Evolutionary conservation across 2,888 invertebrate genomes (phyloP), one percentile per base, ranked within the genome.

Genomic region (Drosophila picticornis): DNA sequence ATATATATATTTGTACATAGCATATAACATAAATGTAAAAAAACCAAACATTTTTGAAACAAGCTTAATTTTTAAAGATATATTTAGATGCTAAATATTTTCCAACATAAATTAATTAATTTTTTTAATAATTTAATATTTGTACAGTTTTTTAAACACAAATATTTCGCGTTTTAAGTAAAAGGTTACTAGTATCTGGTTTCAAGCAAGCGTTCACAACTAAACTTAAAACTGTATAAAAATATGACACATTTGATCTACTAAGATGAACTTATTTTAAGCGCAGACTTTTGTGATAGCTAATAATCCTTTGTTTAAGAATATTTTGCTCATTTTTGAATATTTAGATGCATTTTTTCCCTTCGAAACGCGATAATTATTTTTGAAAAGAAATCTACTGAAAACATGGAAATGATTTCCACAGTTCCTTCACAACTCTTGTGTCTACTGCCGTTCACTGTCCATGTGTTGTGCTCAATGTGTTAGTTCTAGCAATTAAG

Each of bases 401-500:
- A 43, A 22, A 34, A 48, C 11, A 10, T 16, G 4, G 6, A 19
- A 27, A 19, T 22, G 16, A 16, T 46, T 38, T 38, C 11, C 59
- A 19, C 7, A 16, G 27, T 19, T 48, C n/a, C 34, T 32, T 58
- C 11, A 9, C 46, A 80, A 40, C 46, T 69, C 62, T 66, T 57
- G 46, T 40, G 22, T 10, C 51, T 52, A 51, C 46, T 38, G 46
- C 38, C 57, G 52, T 57, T 70, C 58, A 59, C 56, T 75, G 80
- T 73, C 81, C 78, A 80, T 63, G 62, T 82, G 76, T 86, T 84
- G 84, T 77, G 85, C 88, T 84, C 88, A 84, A 87, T 73, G 88
- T 77, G 73, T 72, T 76, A 79, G 52, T 67, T 67, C 22, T 75
- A 76, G 60, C 27, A 48, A 40, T 27, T 56, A 53, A 58, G 65